These are phyloP conservation scores for Geophilus truncorum DNA, from an alignment of 2,888 invertebrate genomes.

Conservation along the genomic window DNA sequence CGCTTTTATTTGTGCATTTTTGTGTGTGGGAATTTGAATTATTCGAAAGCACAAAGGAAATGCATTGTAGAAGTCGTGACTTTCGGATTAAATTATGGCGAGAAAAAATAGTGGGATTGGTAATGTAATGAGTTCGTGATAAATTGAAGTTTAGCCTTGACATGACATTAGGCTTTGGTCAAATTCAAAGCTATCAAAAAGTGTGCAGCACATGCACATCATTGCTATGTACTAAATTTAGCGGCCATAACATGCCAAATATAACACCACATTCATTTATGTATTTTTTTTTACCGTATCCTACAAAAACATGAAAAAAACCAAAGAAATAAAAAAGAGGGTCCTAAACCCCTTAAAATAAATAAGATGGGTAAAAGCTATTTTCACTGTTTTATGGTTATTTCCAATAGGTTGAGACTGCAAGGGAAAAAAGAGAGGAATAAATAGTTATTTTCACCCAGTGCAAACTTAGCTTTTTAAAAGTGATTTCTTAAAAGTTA, in stretches of 20 bases:
- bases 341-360: conserved; percentile 7
- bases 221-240: not conserved
- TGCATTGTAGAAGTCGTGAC: not conserved
- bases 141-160: not conserved
- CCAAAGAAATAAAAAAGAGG: too few species aligned
- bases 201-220: not conserved
- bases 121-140: not conserved
- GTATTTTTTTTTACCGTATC: too few species aligned
- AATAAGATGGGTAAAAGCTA: not conserved
- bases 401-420: conserved; percentile 5
- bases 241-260: not conserved
- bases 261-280: not conserved
- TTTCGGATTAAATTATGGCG: not conserved
- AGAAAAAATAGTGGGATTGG: not conserved
- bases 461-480: not conserved
- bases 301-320: not conserved
- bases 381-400: conserved; percentile 14
- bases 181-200: not conserved
- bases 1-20: not conserved
- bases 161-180: not conserved
- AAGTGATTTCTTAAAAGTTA: not conserved
- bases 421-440: not conserved
- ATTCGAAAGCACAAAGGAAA: not conserved
- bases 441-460: not conserved
- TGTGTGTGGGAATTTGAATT: conserved; percentile 9